These are phyloP conservation scores for Panulirus ornatus DNA, from an alignment of 1,140 invertebrate genomes.

Conservation along the genomic window DNA sequence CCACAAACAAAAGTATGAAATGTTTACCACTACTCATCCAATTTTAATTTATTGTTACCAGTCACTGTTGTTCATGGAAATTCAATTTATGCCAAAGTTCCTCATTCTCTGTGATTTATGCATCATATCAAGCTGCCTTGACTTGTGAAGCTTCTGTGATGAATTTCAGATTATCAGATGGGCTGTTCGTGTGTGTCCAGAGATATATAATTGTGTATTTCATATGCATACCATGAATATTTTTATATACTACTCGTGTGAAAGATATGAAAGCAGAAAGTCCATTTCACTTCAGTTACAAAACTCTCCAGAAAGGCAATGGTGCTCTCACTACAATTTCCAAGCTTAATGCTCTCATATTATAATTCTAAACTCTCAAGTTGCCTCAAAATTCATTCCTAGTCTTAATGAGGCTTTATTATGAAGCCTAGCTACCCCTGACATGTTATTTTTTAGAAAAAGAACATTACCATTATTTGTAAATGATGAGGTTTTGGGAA, in stretches of 20 bases:
- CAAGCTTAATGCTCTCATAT: background rate
- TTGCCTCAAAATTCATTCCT: conserved; percentile 15
- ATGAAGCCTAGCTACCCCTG: background rate
- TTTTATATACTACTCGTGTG: background rate
- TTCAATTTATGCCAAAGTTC: background rate
- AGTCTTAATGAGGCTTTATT: conserved; percentile 22
- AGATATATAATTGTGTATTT: background rate
- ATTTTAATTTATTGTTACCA: background rate
- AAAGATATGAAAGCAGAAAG: background rate
- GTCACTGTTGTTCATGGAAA: background rate
- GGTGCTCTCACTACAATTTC: conserved; percentile 8
- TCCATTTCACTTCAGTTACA: background rate
- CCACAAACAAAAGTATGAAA: background rate
- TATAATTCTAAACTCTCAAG: background rate
- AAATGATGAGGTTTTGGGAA: background rate
- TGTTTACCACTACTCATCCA: too few relatives aligned
- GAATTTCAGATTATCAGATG: background rate
- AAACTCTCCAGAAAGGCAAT: conserved; percentile 19
- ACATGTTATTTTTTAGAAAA: background rate
- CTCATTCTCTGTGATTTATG: background rate
- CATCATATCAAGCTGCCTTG: conserved; percentile 28
- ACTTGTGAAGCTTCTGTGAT: conserved; percentile 4
- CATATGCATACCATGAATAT: background rate
- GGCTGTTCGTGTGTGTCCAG: background rate
- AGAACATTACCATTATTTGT: background rate